Conservation (phyloP, 2,888 invertebrate species). For the Epirrhoe alternata region DNA sequence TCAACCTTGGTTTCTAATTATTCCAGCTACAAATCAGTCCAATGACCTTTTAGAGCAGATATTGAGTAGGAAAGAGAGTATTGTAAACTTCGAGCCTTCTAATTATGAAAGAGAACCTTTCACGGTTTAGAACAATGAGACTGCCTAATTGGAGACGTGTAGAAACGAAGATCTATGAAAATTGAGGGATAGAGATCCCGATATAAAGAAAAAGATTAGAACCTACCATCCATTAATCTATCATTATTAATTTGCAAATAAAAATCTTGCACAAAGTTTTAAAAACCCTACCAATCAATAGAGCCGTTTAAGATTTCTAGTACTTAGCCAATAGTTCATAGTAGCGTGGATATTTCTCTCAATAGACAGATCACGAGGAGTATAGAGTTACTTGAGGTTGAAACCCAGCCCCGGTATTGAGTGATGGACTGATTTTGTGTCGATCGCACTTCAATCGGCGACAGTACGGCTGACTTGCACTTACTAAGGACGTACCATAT, state of each 20-base stretch:
- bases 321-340: background rate
- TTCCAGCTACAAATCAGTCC: background rate
- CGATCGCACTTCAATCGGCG: background rate
- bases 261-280: no score
- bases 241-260: no score
- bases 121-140: background rate
- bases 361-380: conserved; percentile 3
- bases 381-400: conserved; percentile 23
- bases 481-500: conserved; percentile 1
- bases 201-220: no score
- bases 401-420: conserved; percentile 4
- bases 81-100: background rate
- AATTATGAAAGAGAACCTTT: background rate
- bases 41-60: conserved; percentile 4
- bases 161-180: background rate
- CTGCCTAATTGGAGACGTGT: background rate
- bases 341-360: background rate
- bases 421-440: conserved; percentile 6
- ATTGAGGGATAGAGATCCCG: no score
- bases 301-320: no score
- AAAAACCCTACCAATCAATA: background rate
- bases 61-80: background rate
- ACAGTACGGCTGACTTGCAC: background rate
- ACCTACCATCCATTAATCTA: no score
- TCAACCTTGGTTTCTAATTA: background rate